Conservation (phyloP, 2,113 vertebrate genomes). For the Stercorarius parasiticus region DNA sequence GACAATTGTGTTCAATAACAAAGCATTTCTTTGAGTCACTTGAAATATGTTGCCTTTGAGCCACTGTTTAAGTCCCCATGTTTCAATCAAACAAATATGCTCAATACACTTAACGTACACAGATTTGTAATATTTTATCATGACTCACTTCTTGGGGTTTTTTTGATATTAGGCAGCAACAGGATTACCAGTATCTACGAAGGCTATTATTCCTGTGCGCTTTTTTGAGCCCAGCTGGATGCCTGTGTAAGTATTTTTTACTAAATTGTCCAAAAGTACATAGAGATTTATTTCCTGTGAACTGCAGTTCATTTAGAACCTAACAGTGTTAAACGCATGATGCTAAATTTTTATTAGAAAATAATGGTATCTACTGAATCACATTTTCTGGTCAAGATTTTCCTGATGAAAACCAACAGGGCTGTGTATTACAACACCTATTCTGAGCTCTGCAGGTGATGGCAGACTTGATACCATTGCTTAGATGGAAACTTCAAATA, state of each 20-base stretch:
- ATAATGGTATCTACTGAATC: not conserved
- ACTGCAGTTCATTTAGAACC: not conserved
- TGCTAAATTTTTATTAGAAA: not conserved
- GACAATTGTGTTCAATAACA: not conserved
- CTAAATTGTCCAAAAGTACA: not conserved
- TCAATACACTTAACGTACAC: not conserved
- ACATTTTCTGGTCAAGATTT: not conserved
- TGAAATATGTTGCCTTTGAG: not conserved
- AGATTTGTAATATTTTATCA: not conserved
- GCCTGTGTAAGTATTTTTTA: not conserved
- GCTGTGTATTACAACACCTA: accelerated
- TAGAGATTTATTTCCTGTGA: not conserved
- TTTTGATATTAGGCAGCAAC: not conserved
- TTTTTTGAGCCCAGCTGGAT: not conserved
- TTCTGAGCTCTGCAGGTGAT: not conserved
- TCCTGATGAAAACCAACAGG: not conserved
- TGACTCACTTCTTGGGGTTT: not conserved
- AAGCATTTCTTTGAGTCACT: not conserved
- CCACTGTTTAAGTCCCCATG: accelerated
- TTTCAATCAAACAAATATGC: not conserved
- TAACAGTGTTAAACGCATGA: not conserved
- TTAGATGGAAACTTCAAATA: not conserved
- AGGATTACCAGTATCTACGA: not conserved
- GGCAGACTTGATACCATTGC: not conserved
- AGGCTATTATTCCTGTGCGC: not conserved